phyloP scores from a whole-genome alignment of 2,888 invertebrate species.

The Netelia melanura region DNA sequence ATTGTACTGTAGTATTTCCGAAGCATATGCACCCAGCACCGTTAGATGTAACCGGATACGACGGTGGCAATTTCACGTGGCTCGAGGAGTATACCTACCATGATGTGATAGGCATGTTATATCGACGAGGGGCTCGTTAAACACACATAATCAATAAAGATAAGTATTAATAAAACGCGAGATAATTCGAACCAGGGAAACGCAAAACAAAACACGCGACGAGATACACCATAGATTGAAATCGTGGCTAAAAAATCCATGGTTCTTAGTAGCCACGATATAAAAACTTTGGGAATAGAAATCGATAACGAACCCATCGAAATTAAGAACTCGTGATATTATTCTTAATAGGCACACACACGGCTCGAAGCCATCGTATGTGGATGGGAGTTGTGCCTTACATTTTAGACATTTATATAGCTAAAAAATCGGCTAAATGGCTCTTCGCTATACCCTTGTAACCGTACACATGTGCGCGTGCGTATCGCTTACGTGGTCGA shows the following conservation, averaged over 20 bases:
- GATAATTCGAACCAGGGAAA: not conserved
- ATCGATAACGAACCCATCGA: not conserved
- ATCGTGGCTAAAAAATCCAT: not conserved
- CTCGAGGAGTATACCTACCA: not conserved
- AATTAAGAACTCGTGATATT: no score
- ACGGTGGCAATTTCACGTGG: slow-evolving; percentile 45
- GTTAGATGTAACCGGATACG: slow-evolving; percentile 2
- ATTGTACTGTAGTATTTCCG: not conserved
- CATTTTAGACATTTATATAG: not conserved
- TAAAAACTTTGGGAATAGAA: not conserved
- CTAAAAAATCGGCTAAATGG: not conserved
- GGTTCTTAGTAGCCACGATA: not conserved
- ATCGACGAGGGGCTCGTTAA: not conserved
- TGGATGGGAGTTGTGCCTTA: not conserved
- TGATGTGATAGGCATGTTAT: slow-evolving; percentile 8
- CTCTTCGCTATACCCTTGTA: slow-evolving; percentile 10
- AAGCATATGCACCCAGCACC: not conserved
- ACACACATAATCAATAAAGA: not conserved
- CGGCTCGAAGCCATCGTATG: not conserved
- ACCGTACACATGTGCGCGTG: not conserved
- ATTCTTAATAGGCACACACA: not conserved
- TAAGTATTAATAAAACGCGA: not conserved
- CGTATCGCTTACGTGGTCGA: not conserved
- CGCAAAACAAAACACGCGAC: not conserved
- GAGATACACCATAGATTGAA: not conserved